A percentile compares a stretch with the other conserved stretches of the same genome.
phyloP scores from a whole-genome alignment of 1,140 invertebrate genomes.

The Nasonia longicornis region DNA sequence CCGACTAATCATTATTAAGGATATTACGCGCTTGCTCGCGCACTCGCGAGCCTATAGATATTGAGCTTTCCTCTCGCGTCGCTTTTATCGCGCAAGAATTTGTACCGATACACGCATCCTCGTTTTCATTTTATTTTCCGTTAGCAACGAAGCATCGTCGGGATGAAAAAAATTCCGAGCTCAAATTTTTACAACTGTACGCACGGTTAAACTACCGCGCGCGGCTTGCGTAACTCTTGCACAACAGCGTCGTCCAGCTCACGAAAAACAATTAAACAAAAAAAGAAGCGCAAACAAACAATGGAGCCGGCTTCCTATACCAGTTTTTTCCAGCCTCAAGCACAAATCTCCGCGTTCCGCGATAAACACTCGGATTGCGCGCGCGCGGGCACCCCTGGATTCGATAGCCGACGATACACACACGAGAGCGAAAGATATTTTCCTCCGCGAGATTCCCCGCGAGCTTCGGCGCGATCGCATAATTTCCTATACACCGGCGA shows the following conservation, averaged over 20 bases:
- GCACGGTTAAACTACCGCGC: background rate
- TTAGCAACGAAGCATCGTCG: background rate
- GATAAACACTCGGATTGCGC: no score
- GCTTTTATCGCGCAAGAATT: background rate
- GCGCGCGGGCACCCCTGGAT: no score
- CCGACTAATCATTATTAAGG: conserved; percentile 26
- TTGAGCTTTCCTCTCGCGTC: background rate
- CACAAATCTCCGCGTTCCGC: background rate
- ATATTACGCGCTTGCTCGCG: conserved; percentile 6
- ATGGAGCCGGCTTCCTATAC: no score
- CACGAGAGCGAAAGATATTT: background rate
- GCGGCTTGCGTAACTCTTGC: conserved; percentile 14
- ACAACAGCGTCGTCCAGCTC: background rate
- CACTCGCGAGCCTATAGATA: background rate
- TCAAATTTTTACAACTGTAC: background rate
- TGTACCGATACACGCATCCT: no score
- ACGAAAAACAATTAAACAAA: background rate
- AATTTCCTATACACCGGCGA: background rate
- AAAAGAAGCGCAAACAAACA: conserved; percentile 12
- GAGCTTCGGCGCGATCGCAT: conserved; percentile 12
- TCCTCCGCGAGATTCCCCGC: background rate
- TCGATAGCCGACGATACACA: background rate
- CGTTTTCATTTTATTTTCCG: no score
- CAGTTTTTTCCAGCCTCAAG: background rate
- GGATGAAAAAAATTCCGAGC: no score